These are phyloP conservation scores for Lycopodina hypogea DNA, from an alignment of 37 sponge, comb jelly and placozoan species.

Conservation along the genomic window DNA sequence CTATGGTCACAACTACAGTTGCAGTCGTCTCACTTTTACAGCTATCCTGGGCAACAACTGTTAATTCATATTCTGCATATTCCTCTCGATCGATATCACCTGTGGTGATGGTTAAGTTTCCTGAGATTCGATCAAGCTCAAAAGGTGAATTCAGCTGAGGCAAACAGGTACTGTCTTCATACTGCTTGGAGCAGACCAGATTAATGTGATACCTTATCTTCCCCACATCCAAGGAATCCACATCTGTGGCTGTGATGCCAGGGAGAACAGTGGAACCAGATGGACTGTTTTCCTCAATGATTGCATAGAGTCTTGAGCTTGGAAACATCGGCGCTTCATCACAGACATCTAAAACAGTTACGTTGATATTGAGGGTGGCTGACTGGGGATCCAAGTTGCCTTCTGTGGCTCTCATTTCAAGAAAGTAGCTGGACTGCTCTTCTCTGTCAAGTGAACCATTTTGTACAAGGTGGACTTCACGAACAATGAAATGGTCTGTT, in stretches of 20 bases:
- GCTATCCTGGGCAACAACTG: conserved; percentile 15
- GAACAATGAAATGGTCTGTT: conserved; percentile 12
- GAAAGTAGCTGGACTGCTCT: conserved; percentile 25
- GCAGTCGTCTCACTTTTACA: conserved; percentile 19
- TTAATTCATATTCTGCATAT: conserved; percentile 19
- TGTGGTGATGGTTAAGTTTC: conserved; percentile 13
- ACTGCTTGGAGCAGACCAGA: background rate
- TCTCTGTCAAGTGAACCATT: conserved; percentile 55
- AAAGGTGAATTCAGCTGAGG: conserved; percentile 21
- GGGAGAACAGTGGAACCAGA: conserved; percentile 11
- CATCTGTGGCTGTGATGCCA: conserved; percentile 22
- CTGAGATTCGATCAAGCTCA: conserved; percentile 34
- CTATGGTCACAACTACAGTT: conserved; percentile 38
- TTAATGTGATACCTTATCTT: no score
- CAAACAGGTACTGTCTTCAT: background rate
- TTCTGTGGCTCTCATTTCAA: conserved; percentile 22
- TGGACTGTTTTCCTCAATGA: conserved; percentile 13
- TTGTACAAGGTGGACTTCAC: conserved; percentile 5
- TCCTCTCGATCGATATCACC: conserved; percentile 36
- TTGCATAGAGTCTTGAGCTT: background rate
- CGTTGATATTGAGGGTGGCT: conserved; percentile 21
- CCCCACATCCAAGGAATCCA: conserved; percentile 8
- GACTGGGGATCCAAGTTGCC: background rate
- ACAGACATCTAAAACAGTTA: conserved; percentile 64
- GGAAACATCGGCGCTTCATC: conserved; percentile 56